Evolutionary conservation across 2,888 invertebrate genomes (phyloP), one percentile per base, ranked within the genome.

Genomic region (Cyclophora punctaria): DNA sequence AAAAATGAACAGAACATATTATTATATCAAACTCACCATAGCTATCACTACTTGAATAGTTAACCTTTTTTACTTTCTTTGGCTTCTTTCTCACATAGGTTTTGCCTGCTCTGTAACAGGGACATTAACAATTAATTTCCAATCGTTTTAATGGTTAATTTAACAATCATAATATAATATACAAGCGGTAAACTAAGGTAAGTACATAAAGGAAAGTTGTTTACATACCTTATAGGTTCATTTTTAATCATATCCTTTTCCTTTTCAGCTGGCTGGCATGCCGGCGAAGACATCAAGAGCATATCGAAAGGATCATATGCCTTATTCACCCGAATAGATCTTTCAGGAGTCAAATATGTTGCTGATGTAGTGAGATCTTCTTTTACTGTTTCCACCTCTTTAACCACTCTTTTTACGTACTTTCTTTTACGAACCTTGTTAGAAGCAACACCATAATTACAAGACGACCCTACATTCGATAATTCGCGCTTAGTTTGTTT

Each of bases 401-500:
- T 86, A 4, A 81, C 60, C 41, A 82, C 69, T 50, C 82, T 71
- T 73, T 78, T 86, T 0, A 84, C 85, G 56, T 76, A 80, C 64
- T 87, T 88, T 62, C 71, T 79, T 64, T 84, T 87, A n/a, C 79
- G 78, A 7, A 80, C 75, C 71, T 74, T 83, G 41, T 71, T 80
- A 5, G 75, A 71, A 56, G 70, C 64, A 4, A 64, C 59, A 41
- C 64, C 68, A 34, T 64, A 67, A 43, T 70, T 67, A 52, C 73
- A 75, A 2, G 78, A 72, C 2, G 75, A 53, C 4, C 71, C 72
- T 41, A 80, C 58, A 59, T 71, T 75, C 48, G 85, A 83, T 48
- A 80, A 57, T 62, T 86, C 86, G 44, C 80, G 74, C 57, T 86
- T 86, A 45, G 80, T 79, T 75, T 84, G 83, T 60, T 87, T 88